Evolutionary conservation across 2,888 invertebrate species (phyloP).

Genomic region (Epistrophe grossulariae): DNA sequence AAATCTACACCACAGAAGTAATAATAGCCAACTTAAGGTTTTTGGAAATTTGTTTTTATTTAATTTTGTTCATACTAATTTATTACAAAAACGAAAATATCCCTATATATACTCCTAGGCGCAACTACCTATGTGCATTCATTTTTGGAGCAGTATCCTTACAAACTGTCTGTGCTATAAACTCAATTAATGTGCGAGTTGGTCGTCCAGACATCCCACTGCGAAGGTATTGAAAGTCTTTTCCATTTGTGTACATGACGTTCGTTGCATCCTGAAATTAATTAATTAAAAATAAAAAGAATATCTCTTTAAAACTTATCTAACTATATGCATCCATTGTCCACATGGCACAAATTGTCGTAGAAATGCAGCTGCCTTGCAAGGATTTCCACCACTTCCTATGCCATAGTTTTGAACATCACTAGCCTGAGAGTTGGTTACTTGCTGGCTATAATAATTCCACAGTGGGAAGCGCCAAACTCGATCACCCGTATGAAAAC

Average conservation of each 20-base stretch:
- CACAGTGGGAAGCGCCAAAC: slow-evolving; percentile 94
- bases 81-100: not conserved
- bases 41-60: not conserved
- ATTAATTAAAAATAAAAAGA: not conserved
- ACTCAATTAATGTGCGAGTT: slow-evolving; percentile 89
- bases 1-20: no score
- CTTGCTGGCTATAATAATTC: slow-evolving; percentile 88
- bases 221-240: slow-evolving; percentile 86
- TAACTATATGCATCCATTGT: slow-evolving; percentile 91
- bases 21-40: no score
- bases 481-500: slow-evolving; percentile 90
- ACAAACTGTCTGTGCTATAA: slow-evolving; percentile 86
- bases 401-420: slow-evolving; percentile 85
- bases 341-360: slow-evolving; percentile 88
- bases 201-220: slow-evolving; percentile 91
- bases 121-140: not conserved
- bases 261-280: slow-evolving; percentile 87
- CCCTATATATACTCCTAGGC: not conserved
- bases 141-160: slow-evolving; percentile 81
- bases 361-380: slow-evolving; percentile 92
- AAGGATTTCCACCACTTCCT: slow-evolving; percentile 85
- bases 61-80: no score
- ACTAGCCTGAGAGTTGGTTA: slow-evolving; percentile 84
- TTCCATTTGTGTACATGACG: slow-evolving; percentile 88
- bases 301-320: slow-evolving; percentile 32